Percentiles rank a stretch among this genome's conserved stretches.
phyloP scores from a whole-genome alignment of 2,888 invertebrate genomes.

The Cancer borealis region DNA sequence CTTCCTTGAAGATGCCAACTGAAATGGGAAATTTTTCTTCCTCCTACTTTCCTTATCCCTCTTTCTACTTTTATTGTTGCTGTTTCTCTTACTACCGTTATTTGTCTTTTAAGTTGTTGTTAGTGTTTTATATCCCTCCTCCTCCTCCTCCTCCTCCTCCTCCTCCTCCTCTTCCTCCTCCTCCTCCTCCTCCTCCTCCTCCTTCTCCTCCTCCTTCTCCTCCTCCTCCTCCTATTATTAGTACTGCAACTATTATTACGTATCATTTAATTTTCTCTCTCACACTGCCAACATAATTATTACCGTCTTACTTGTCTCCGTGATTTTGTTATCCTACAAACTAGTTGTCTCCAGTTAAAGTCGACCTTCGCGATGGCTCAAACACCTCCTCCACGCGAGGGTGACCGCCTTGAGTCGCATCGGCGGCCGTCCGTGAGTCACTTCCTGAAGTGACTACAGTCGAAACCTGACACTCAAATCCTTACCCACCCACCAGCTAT shows the following conservation, averaged over 20 bases:
- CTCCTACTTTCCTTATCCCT: background rate
- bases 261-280: background rate
- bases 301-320: background rate
- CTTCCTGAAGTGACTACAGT: background rate
- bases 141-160: background rate
- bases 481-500: background rate
- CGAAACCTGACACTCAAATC: background rate
- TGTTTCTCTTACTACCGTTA: background rate
- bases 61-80: background rate
- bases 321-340: background rate
- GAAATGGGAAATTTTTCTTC: no score
- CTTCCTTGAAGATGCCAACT: background rate
- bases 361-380: background rate
- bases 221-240: background rate
- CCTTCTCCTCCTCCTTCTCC: background rate
- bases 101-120: background rate
- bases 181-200: background rate
- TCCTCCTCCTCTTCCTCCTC: background rate
- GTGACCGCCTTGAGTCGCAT: slow-evolving; percentile 5
- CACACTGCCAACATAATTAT: background rate
- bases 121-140: background rate
- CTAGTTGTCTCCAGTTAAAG: background rate
- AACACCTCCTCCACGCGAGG: slow-evolving; percentile 31
- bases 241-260: background rate
- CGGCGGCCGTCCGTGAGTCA: slow-evolving; percentile 6